These are phyloP conservation scores for Metellina segmentata DNA, from an alignment of 2,888 invertebrate species.

Conservation along the genomic window DNA sequence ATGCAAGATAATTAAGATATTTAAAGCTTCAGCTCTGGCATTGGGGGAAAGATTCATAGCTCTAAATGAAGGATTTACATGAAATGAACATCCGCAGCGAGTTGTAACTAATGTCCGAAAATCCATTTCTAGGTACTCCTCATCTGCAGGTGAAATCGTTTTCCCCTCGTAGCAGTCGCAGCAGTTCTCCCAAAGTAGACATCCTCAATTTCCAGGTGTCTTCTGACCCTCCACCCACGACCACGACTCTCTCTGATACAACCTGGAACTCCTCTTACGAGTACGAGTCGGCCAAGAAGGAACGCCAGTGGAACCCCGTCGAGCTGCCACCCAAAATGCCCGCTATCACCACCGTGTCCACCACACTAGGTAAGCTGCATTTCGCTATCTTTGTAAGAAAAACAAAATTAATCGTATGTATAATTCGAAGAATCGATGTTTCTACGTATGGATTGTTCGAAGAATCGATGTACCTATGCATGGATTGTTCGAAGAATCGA, in stretches of 20 bases:
- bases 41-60: too few species aligned
- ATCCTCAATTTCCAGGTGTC: slow-evolving; percentile 20
- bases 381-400: too few species aligned
- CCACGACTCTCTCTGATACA: neutral
- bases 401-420: too few species aligned
- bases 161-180: slow-evolving; percentile 50
- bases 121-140: slow-evolving; percentile 29
- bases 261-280: slow-evolving; percentile 18
- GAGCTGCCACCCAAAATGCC: slow-evolving; percentile 32
- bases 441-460: too few species aligned
- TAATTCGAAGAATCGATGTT: too few species aligned
- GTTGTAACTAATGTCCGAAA: neutral
- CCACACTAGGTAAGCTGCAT: slow-evolving; percentile 37
- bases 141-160: slow-evolving; percentile 39
- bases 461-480: too few species aligned
- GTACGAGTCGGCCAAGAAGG: slow-evolving; percentile 20
- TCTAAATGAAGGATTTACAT: too few species aligned
- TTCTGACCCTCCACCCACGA: neutral
- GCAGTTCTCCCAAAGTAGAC: slow-evolving; percentile 69
- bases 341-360: slow-evolving; percentile 6
- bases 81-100: too few species aligned
- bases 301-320: slow-evolving; percentile 64
- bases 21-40: too few species aligned
- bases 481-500: too few species aligned
- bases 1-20: too few species aligned